Evolutionary conservation across 2,888 invertebrate species (phyloP).

Genomic region (Nephrotoma guestfalica): DNA sequence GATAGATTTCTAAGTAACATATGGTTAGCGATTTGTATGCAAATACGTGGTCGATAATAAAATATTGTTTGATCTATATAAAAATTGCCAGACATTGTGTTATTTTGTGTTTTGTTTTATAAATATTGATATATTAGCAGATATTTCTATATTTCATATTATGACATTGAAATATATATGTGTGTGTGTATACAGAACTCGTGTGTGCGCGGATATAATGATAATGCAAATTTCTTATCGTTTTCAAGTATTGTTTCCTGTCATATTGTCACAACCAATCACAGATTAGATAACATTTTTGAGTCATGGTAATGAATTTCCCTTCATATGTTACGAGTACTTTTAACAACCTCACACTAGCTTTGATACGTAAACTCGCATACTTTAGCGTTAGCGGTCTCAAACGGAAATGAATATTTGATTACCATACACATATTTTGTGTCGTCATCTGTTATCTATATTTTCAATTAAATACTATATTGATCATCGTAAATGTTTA

Average conservation of each 20-base stretch:
- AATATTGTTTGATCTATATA: background rate
- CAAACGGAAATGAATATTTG: too few relatives aligned
- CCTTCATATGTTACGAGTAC: background rate
- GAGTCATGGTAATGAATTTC: background rate
- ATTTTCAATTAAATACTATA: background rate
- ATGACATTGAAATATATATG: background rate
- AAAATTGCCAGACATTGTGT: background rate
- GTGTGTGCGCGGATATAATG: background rate
- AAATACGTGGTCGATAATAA: background rate
- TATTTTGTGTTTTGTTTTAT: background rate
- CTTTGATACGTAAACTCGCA: too few relatives aligned
- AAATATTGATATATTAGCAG: background rate
- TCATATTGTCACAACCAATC: background rate
- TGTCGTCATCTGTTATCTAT: too few relatives aligned
- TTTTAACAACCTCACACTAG: background rate
- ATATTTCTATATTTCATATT: background rate
- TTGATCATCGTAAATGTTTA: background rate
- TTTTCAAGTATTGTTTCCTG: background rate
- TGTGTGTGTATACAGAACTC: background rate
- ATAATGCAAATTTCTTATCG: background rate
- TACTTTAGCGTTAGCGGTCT: too few relatives aligned
- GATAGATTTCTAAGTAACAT: background rate
- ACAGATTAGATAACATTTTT: background rate
- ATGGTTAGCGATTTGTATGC: background rate
- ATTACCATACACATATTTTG: too few relatives aligned